Evolutionary conservation across 2,888 invertebrate genomes (phyloP), one percentile per base, ranked within the genome.

Genomic region (Hypsopygia costalis): DNA sequence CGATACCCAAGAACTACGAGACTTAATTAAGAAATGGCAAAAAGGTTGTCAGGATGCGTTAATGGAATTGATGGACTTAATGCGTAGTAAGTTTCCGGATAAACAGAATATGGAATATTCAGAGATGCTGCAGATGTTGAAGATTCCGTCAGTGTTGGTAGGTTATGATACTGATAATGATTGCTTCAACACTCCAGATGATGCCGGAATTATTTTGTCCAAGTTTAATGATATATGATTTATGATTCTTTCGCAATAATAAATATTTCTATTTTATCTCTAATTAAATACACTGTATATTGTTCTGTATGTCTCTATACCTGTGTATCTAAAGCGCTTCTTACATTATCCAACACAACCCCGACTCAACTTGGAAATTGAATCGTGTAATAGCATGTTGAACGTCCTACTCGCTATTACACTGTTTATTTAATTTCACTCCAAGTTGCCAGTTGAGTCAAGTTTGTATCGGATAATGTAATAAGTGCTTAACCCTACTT

Each of bases 1-100:
- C 35, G 89, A 90, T 28, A 79, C 83, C 0, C 80, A 80, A 45
- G 90, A 91, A 56, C 52, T 91, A 4, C 62, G 81, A 43, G 64
- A 47, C 28, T 65, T 89, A 16, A 90, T 91, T 20, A 79, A 83
- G 42, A 90, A 81, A 51, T 91, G 91, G 91, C 86, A 88, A 49
- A 79, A 69, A 39, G 90, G 89, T 1, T 91, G 91, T 46, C 89
- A 90, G 47, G 77, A 79, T 52, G 91, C 90, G 0, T 58, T 91
- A 10, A 71, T 77, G 43, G 86, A 90, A 41, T 67, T 91, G 8
- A 74, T 90, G 57, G 80, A 80, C 27, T 48, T 86, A 27, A 82
- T 90, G 72, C 78, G 75, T 43, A 68, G 56, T 0, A 85, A 83
- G 38, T 69, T 78, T 46, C 78, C 80, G 0, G 82, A 85, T 25